phyloP scores from a whole-genome alignment of 2,888 invertebrate genomes.

The Heliconius ismenius region DNA sequence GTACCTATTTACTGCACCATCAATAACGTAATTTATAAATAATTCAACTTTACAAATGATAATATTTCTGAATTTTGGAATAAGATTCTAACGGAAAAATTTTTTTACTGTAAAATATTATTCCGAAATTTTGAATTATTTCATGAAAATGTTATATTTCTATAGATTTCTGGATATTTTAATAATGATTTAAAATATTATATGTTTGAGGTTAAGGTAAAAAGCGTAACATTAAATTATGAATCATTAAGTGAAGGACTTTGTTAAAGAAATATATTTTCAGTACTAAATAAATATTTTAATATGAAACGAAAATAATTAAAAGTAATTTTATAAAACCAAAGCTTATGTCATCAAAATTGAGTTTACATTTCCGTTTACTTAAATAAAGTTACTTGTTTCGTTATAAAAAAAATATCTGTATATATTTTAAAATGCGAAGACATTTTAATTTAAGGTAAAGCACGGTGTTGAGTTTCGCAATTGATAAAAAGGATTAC shows the following conservation, averaged over 20 bases:
- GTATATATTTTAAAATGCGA: neutral
- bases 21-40: too few relatives aligned
- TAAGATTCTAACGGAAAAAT: neutral
- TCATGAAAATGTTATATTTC: neutral
- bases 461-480: too few relatives aligned
- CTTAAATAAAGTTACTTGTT: neutral
- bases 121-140: neutral
- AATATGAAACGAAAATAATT: neutral
- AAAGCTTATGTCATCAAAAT: too few relatives aligned
- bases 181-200: neutral
- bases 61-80: neutral
- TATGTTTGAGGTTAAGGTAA: neutral
- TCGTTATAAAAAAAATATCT: neutral
- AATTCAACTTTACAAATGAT: too few relatives aligned
- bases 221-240: neutral
- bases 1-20: too few relatives aligned
- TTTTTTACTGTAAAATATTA: neutral
- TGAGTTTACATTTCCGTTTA: too few relatives aligned
- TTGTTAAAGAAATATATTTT: neutral
- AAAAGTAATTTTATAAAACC: neutral
- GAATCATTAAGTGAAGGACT: neutral
- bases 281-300: neutral
- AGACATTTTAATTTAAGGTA: neutral
- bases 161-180: neutral
- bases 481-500: neutral